Base-by-base conservation (phyloP, 2,888 invertebrate species). In the Odontocolon sp. region DNA sequence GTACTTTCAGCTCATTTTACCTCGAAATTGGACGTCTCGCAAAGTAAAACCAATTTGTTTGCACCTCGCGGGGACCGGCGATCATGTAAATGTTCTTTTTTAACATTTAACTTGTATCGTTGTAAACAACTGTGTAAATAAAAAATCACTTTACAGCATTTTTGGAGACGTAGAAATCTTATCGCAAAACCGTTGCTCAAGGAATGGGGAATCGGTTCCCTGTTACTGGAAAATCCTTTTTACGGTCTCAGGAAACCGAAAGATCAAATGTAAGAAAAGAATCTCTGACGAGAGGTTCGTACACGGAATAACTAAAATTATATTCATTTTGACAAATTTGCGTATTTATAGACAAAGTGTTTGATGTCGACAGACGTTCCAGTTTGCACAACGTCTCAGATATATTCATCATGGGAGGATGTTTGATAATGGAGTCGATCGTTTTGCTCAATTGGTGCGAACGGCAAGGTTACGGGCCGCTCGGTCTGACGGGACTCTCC, bases 351-450 rank as follows among this genome's bases (percentile, higher is more conserved):
- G 54, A 63, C n/a, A 78, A 69, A 67, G 59, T 68, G 50, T 69
- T 45, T 77, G 42, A 63, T 81, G 57, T 80, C 85, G 87, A 38
- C 90, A 96, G 96, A 74, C 95, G 98, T 33, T 99, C 98, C 1
- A 95, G 96, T 85, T 93, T 99, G 59, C 96, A 96, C 89, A 96
- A 99, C 91, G 99, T 99, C 2, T 97, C 97, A 16, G 99, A 99
- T 90, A 96, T 99, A 88, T 99, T 99, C 92, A 97, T 99, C 81
- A 99, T 99, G 99, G 99, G 99, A 70, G 99, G 98, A 45, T 97
- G 98, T 87, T 92, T 99, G 73, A 96, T 99, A 79, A 92, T 99
- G 84, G 99, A 99, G 92, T 95, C 97, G 40, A 91, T 98, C 83
- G 98, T 96, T 56, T 92, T 99, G 81, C 93, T 99, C 81, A 95